Conservation (phyloP, 1,140 invertebrate genomes). For the Centruroides vittatus region DNA sequence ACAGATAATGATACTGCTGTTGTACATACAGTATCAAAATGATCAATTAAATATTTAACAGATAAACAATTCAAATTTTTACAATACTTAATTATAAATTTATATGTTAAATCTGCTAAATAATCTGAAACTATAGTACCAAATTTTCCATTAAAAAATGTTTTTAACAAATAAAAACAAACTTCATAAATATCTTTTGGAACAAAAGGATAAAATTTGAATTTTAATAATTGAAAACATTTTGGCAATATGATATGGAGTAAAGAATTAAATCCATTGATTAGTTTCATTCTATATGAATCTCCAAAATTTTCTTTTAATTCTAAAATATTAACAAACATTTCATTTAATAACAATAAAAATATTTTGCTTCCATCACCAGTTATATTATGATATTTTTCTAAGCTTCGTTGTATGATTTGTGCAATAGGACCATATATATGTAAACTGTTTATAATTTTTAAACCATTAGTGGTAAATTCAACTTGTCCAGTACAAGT, state of each 20-base stretch:
- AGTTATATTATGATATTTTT: conserved; percentile 1
- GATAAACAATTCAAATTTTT: neutral
- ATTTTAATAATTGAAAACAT: neutral
- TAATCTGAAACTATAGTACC: neutral
- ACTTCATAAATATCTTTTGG: neutral
- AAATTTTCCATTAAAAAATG: neutral
- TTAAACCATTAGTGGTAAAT: conserved; percentile 18
- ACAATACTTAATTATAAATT: neutral
- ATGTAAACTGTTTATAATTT: conserved; percentile 17
- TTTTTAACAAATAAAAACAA: neutral
- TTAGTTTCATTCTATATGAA: neutral
- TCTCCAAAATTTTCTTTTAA: neutral
- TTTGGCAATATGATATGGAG: neutral
- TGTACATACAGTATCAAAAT: neutral
- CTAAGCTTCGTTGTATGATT: conserved; percentile 12
- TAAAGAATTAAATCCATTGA: neutral
- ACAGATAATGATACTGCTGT: neutral
- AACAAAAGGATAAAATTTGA: neutral
- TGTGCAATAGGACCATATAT: conserved; percentile 18
- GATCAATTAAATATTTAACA: neutral
- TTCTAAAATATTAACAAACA: neutral
- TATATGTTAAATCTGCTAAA: neutral
- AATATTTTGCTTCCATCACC: conserved; percentile 21
- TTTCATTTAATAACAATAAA: conserved; percentile 17
- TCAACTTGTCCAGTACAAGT: conserved; percentile 16